Evolutionary conservation across 1,140 invertebrate genomes (phyloP), one percentile per base, ranked within the genome.

Genomic region (Atta texana): DNA sequence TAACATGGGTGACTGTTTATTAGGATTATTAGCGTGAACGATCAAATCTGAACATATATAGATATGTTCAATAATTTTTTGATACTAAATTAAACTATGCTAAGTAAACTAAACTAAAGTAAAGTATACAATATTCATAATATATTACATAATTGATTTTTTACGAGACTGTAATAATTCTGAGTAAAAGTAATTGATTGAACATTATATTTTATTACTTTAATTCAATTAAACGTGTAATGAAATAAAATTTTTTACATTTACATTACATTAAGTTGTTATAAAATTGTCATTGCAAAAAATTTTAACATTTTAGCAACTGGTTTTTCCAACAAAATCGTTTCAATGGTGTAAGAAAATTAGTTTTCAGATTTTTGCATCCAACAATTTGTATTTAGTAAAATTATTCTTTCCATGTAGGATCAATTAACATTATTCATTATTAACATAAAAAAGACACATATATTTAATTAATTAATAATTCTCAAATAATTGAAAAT

Each of bases 1-100:
- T 66, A 55, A 55, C 80, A 12, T 69, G 55, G 69, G 55, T 51
- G 55, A 34, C 14, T 18, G 24, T 14, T 75, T 74, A 82, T 82
- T 59, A 74, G 10, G 28, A 31, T 63, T 74, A 82, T 82, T 59
- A 74, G 16, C 34, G 34, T 51, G 5, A 72, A 49, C 24, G 14
- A 82, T 82, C 39, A 39, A 71, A 39, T 57, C 12, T 51, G 7
- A 66, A 51, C 14, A 10, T 49, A 24, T n/a, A 44, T 31, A 31
- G 0, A 31, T 8, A 44, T 18, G 16, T n/a, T 1, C 16, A 55
- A 81, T 5, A 4, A 21, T 57, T 81, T 39, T 55, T 39, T n/a
- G 1, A 51, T 39, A 39, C 55, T 64, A 24, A 34, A 0, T 0
- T 34, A 34, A 34, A 39, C 16, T 2, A 24, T 28, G 28, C 8